phyloP scores from a whole-genome alignment of 2,113 vertebrate species.

The Phylloscopus trochilus region DNA sequence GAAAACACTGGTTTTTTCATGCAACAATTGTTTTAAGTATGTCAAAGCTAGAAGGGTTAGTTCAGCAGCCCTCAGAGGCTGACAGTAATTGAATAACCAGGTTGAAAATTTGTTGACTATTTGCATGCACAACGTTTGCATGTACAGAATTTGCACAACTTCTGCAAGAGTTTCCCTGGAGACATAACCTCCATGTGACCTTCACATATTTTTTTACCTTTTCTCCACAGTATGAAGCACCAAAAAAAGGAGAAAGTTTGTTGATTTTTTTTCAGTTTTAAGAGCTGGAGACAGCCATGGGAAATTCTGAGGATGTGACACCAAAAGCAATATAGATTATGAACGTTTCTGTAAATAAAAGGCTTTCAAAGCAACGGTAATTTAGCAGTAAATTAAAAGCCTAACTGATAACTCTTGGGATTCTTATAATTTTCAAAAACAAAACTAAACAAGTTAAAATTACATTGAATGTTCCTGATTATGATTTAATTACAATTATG shows the following conservation, averaged over 20 bases:
- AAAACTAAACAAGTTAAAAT: background rate
- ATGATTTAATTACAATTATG: background rate
- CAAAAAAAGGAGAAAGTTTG: background rate
- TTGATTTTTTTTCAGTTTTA: background rate
- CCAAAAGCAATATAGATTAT: background rate
- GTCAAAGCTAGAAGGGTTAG: background rate
- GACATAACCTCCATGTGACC: background rate
- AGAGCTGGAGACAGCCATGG: background rate
- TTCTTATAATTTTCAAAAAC: background rate
- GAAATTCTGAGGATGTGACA: background rate
- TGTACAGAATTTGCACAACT: slow-evolving; percentile 16
- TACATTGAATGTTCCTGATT: background rate
- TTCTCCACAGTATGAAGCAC: background rate
- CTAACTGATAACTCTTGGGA: background rate
- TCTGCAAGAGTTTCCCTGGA: background rate
- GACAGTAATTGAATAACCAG: background rate
- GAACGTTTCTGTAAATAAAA: background rate
- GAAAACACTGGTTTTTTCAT: background rate
- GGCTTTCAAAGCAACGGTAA: background rate
- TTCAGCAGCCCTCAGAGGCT: background rate
- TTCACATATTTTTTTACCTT: slow-evolving; percentile 23
- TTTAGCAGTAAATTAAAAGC: background rate
- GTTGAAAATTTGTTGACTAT: background rate
- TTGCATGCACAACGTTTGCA: slow-evolving; percentile 31
- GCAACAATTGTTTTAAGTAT: slow-evolving; percentile 14